phyloP scores from a whole-genome alignment of 2,113 vertebrate species.

The Gorsachius goisagi region DNA sequence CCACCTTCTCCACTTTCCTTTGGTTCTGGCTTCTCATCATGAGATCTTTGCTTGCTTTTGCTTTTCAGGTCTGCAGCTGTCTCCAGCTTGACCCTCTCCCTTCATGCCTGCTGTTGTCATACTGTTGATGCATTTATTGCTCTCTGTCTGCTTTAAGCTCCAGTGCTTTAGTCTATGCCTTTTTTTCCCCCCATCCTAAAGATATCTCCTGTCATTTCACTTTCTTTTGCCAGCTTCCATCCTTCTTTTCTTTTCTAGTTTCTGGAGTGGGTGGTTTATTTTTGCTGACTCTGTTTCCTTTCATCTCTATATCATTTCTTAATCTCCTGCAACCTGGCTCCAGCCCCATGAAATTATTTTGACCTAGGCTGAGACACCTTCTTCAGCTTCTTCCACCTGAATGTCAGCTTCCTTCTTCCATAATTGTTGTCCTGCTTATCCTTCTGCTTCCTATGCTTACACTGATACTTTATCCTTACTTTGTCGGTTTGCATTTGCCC shows the following conservation, averaged over 20 bases:
- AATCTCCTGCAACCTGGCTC: background rate
- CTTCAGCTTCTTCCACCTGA: background rate
- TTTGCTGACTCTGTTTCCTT: slow-evolving; percentile 35
- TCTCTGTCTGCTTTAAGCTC: background rate
- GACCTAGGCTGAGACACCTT: background rate
- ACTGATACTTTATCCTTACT: background rate
- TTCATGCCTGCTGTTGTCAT: background rate
- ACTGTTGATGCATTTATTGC: background rate
- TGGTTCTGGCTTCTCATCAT: background rate
- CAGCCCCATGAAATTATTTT: background rate
- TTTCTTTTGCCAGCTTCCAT: slow-evolving; percentile 39
- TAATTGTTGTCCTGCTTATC: background rate
- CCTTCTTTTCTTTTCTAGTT: slow-evolving; percentile 10
- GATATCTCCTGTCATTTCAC: slow-evolving; percentile 4
- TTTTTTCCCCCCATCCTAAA: background rate
- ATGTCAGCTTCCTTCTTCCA: background rate
- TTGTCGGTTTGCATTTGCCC: background rate
- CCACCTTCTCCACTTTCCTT: background rate
- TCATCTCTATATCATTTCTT: background rate
- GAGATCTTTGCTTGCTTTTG: background rate
- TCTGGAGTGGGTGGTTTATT: slow-evolving; percentile 15
- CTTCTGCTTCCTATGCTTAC: background rate
- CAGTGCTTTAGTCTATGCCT: background rate
- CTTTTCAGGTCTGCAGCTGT: background rate
- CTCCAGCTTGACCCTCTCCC: background rate